Base-by-base conservation (phyloP, 1,140 invertebrate genomes). In the Bombus consobrinus region DNA sequence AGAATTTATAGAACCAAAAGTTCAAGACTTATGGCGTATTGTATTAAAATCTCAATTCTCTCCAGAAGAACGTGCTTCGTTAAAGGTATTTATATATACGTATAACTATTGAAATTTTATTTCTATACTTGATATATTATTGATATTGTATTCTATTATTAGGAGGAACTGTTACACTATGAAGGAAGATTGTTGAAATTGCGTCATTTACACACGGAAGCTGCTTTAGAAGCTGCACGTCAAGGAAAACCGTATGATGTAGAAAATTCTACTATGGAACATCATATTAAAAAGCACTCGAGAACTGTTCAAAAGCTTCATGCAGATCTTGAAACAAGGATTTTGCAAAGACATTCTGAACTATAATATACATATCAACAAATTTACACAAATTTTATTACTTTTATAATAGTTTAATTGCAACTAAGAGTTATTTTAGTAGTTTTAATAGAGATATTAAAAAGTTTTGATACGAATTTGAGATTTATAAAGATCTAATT, bases 1-100 rank as follows among this genome's bases (percentile, higher is more conserved):
- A 93, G 98, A 98, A 89, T 99, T 99, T 94, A 96, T 98, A 34
- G 98, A 99, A 92, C 97, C 97, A 0, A 98, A 98, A 95, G 98
- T 99, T 5, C 97, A 98, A 94, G 97, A 97, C 10, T 94, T 99
- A 47, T 99, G 98, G 98, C 96, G 96, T 89, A 95, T 98, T 71
- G 98, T 98, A 3, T 92, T 97, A 25, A 96, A 97, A 86, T 96
- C 97, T 43, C 97, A 98, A 93, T 99, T 99, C 93, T 97, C 97
- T 66, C 94, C 96, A 10, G 96, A 97, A 88, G 98, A 99, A 96
- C 94, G 99, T 15, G 96, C 97, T 86, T 98, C 98, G 6, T 96
- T 99, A 68, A 97, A 97, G 95, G 97, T 98, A 83, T 66, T 43
- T 68, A 66, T 66, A 53, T 62, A 62, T 25, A 12, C 22, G 57